These are phyloP conservation scores for Prunella himalayana DNA, from an alignment of 2,113 vertebrate genomes.

Conservation along the genomic window DNA sequence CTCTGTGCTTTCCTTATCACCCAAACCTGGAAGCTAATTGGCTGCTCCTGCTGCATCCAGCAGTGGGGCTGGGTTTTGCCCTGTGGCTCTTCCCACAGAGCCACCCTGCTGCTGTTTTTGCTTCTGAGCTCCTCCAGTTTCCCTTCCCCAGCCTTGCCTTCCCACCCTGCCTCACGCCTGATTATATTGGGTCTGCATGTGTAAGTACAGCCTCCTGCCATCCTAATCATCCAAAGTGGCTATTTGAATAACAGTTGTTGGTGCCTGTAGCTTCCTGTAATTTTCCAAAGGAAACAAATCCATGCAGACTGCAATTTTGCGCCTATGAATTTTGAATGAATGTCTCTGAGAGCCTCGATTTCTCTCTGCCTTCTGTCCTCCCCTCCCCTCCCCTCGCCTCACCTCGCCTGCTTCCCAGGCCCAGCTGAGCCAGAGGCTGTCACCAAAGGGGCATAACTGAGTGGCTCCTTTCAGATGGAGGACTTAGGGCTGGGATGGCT, in stretches of 20 bases:
- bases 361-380: neutral
- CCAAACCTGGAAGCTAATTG: neutral
- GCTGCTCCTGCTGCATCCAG: neutral
- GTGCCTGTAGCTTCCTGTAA: conserved; percentile 69
- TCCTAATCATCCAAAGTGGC: conserved; percentile 63
- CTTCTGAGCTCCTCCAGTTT: neutral
- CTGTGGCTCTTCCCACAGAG: neutral
- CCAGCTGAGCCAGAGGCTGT: neutral
- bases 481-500: neutral
- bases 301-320: conserved; percentile 62
- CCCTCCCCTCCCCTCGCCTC: neutral
- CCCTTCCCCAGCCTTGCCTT: neutral
- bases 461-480: neutral
- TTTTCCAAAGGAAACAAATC: conserved; percentile 70
- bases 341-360: conserved; percentile 36
- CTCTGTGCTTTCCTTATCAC: neutral
- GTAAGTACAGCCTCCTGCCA: conserved; percentile 65
- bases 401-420: neutral
- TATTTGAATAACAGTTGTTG: conserved; percentile 67
- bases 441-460: fast-evolving
- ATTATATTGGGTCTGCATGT: conserved; percentile 46
- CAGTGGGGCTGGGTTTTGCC: neutral
- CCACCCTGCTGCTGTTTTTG: neutral
- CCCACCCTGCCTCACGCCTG: neutral
- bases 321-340: conserved; percentile 68